Percentiles rank a stretch among this genome's conserved stretches.
Conservation (phyloP, 2,888 invertebrate genomes). For the Melipona bicolor region DNA sequence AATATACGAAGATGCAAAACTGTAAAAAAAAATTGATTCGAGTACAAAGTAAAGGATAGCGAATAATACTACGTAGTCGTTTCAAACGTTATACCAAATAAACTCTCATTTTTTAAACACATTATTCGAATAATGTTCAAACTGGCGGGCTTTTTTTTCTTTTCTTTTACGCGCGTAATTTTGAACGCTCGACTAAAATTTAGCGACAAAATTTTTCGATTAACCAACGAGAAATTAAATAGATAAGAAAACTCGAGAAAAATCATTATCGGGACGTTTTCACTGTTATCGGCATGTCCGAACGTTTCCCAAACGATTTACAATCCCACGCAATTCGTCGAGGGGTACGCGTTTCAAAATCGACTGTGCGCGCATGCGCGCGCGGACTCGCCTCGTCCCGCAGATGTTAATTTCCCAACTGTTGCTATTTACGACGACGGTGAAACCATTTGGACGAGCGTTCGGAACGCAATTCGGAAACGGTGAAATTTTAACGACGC, state of each 20-base stretch:
- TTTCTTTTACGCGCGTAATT: neutral
- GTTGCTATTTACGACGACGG: conserved; percentile 65
- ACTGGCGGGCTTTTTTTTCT: too few species aligned
- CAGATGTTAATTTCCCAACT: conserved; percentile 66
- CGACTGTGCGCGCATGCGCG: neutral
- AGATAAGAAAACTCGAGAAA: too few species aligned
- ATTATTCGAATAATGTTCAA: too few species aligned
- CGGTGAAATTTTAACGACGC: conserved; percentile 50
- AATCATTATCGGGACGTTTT: too few species aligned
- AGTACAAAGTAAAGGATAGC: too few species aligned
- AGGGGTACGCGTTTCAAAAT: conserved; percentile 36
- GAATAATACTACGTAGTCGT: too few species aligned
- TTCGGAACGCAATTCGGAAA: conserved; percentile 35
- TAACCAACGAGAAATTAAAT: neutral
- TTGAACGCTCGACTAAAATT: neutral
- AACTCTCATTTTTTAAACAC: too few species aligned
- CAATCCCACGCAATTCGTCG: conserved; percentile 15
- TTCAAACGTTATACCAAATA: too few species aligned
- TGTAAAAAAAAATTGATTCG: too few species aligned
- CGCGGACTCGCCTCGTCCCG: conserved; percentile 36
- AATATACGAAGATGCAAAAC: too few species aligned
- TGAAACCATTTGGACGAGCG: conserved; percentile 50
- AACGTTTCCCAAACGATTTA: conserved; percentile 13
- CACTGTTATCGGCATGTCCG: neutral
- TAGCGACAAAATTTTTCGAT: neutral